Evolutionary conservation across 2,797 vertebrate genomes (phyloP), one percentile per base, ranked within the genome.

Genomic region (Ibycter americanus): DNA sequence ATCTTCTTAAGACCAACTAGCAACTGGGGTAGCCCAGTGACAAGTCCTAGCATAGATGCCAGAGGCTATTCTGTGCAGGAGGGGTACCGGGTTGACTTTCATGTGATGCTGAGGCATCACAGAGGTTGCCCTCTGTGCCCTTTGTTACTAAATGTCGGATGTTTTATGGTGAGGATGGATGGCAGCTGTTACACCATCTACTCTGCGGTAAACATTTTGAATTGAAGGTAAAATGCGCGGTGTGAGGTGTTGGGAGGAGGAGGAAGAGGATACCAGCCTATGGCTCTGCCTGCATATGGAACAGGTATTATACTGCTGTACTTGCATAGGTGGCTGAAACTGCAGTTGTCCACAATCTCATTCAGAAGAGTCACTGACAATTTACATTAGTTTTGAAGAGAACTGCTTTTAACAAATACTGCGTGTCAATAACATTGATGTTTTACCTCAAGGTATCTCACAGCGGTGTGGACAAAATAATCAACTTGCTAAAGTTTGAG

Each of bases 121-220:
- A 34, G 27, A 58, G 9, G 22, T 25, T 14, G 14, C 49, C 18
- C 58, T 44, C 23, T 38, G 21, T 29, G n/a, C 34, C 38, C 32
- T 62, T 40, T 18, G 31, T n/a, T 23, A 16, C 44, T 31, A 4
- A 23, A 7, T 3, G 1, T 31, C 0, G 4, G 4, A 4, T 26
- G 36, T 31, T 54, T 42, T 9, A 5, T 0, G 1, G 34, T 27
- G 12, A 51, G 34, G 34, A 5, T 2, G 11, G 15, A 55, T 8
- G 19, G 42, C 15, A 32, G 74, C 34, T 71, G 14, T 31, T 40
- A 29, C 16, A 47, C 20, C 17, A 4, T 11, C 31, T 68, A 0
- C 31, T 21, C 51, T n/a, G 46, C 23, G 31, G 9, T 38, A 26
- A 38, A 26, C 27, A 11, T 65, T 54, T 59, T 29, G 40, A 40